Evolutionary conservation across 1,140 invertebrate species (phyloP), one percentile per base, ranked within the genome.

Genomic region (Oryctes rhinoceros): DNA sequence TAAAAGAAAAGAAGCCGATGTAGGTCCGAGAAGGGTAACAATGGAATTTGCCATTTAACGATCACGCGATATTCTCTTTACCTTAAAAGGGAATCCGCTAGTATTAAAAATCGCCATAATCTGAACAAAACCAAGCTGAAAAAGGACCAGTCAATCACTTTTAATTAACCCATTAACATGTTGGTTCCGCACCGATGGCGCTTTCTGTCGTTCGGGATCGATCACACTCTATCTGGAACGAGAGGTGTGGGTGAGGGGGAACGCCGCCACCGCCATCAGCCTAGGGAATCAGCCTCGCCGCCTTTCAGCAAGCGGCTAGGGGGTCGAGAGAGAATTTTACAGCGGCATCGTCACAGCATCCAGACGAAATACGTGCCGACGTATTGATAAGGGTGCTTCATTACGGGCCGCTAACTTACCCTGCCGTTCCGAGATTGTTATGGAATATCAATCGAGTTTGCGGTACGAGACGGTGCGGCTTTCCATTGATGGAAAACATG

Each of bases 121-220:
- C 65, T 71, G 20, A 11, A 71, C 7, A 71, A 71, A 71, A 37
- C 65, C 65, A 7, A 71, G 20, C 65, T 71, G 65, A 71, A 71
- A 71, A 71, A 71, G 65, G 35, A 20, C 35, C 65, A 71, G 35
- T 71, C 65, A 71, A 71, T 71, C 35, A 71, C 65, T 71, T 71
- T 71, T 71, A 71, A 71, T 71, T 71, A 71, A 71, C 35, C 65
- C 65, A 71, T 71, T 71, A 71, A 71, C 65, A 71, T 35, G 65
- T 71, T 71, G 65, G 65, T 71, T 71, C 65, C 65, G 35, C 65
- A 24, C 13, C 20, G 35, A 71, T 20, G 65, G 35, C 65, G 65
- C 35, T 18, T 20, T 71, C 65, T 71, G 65, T 71, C 35, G 11
- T 71, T 24, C 65, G n/a, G 65, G 65, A 71, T 71, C 65, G 65